phyloP scores from a whole-genome alignment of 2,888 invertebrate species.

The Gnatocerus cornutus region DNA sequence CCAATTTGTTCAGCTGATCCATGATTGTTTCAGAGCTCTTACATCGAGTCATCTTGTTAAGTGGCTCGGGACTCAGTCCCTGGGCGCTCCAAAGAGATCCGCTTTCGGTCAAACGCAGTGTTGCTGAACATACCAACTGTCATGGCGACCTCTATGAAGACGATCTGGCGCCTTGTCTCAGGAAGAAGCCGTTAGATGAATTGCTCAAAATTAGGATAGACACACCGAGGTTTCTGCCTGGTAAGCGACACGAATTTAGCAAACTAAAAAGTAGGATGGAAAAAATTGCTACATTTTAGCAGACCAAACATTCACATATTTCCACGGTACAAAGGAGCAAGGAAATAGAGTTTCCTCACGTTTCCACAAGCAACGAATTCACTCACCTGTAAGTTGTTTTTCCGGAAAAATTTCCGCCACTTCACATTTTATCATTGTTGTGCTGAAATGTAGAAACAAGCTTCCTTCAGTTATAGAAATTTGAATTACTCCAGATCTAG shows the following conservation, averaged over 20 bases:
- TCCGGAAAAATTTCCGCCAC: no score
- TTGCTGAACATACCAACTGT: conserved; percentile 88
- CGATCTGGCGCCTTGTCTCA: conserved; percentile 88
- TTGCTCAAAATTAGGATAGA: conserved; percentile 84
- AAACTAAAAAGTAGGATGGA: not conserved
- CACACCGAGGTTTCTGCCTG: conserved; percentile 87
- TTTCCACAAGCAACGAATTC: no score
- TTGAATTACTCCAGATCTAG: no score
- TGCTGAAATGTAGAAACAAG: no score
- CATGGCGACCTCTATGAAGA: conserved; percentile 87
- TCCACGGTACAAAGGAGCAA: no score
- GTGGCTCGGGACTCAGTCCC: conserved; percentile 92
- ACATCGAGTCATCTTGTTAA: conserved; percentile 89
- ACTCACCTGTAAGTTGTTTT: no score
- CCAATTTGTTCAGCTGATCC: conserved; percentile 57
- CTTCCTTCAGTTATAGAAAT: no score
- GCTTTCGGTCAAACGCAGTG: conserved; percentile 84
- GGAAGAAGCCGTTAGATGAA: conserved; percentile 84
- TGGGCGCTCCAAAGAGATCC: conserved; percentile 94
- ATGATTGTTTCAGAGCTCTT: conserved; percentile 82
- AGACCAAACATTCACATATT: no score
- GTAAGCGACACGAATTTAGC: conserved; percentile 56
- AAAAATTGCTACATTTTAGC: no score
- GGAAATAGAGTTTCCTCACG: no score
- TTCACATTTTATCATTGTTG: no score